A percentile compares a stretch with the other conserved stretches of the same genome.
Evolutionary conservation across 1,140 invertebrate species (phyloP).

Genomic region (Apis mellifera): Amel_HAv3.1 CM009943.2:4048001-4048500

Average conservation of each 20-base stretch:
- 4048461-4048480: slow-evolving; percentile 58
- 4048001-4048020: neutral
- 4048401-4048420: neutral
- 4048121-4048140: slow-evolving; percentile 64
- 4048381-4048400: slow-evolving; percentile 47
- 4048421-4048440: slow-evolving; percentile 35
- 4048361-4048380: slow-evolving; percentile 44
- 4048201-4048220: slow-evolving; percentile 74
- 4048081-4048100: slow-evolving; percentile 32
- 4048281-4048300: slow-evolving; percentile 58
- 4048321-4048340: slow-evolving; percentile 47
- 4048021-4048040: neutral
- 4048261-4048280: slow-evolving; percentile 30
- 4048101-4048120: slow-evolving; percentile 33
- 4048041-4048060: slow-evolving; percentile 14
- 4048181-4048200: slow-evolving; percentile 65
- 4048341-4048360: slow-evolving; percentile 41
- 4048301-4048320: slow-evolving; percentile 40
- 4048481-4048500: slow-evolving; percentile 10
- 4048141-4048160: slow-evolving; percentile 72
- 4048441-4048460: slow-evolving; percentile 58
- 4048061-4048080: neutral
- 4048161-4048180: slow-evolving; percentile 68
- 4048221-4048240: slow-evolving; percentile 71
- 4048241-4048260: slow-evolving; percentile 49